Evolutionary conservation across 2,113 vertebrate genomes (phyloP), one percentile per base, ranked within the genome.

Genomic region (Phyllostomus hastatus): DNA sequence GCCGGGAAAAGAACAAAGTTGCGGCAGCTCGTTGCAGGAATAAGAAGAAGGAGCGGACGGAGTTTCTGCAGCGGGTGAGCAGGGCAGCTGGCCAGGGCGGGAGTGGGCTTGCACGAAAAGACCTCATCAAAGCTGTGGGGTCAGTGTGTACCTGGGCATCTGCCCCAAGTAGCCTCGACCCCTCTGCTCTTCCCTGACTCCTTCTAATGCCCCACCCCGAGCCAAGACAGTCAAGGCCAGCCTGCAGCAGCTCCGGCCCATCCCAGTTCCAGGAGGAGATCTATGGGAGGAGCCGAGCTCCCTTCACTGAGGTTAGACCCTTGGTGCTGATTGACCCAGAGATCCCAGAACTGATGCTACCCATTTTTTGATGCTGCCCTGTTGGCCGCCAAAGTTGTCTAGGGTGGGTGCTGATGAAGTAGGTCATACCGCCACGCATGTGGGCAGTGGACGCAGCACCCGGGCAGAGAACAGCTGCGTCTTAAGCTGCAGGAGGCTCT

Each of bases 1-100:
- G 99, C 95, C 98, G 99, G 84, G 99, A 99, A 98, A 99, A 99
- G 98, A 99, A 99, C 99, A 99, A 99, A 98, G 99, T 99, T 24
- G 99, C 99, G 5, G 99, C 99, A 9, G 99, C 99, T 1, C 98
- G 99, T 84, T 99, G 99, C 99, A 99, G 99, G 96, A 99, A 99
- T 98, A 99, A 99, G 98, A 99, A 99, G 98, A 99, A 99, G 97
- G 99, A 99, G 95, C 99, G 99, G 78, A 99, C 99, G 0, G 99
- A 99, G 96, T 99, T 99, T 98, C 98, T 99, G 97, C 99, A 99
- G 98, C 98, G 99, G 99, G 99, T 99, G 96, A 98, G 98, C 98
- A 26, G 46, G 38, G 50, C 22, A 0, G 20, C 10, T 2, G 70
- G 78, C 33, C 5, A 0, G 54, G 6, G 46, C 7, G 9, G 73